Evolutionary conservation across 2,888 invertebrate genomes (phyloP).

Genomic region (Mactromeris polynyma): DNA sequence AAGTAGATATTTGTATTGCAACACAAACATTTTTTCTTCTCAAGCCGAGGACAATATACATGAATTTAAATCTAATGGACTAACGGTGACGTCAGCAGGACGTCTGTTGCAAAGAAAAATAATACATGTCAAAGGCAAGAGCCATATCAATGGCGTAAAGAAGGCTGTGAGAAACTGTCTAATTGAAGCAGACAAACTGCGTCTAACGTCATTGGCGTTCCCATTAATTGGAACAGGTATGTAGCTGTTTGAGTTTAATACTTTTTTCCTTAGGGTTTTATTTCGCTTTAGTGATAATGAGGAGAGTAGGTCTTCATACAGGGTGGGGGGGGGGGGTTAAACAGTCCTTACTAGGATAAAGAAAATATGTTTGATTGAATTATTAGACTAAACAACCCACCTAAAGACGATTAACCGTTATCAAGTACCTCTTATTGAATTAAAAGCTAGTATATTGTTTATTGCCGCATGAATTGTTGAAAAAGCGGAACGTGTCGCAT

Average conservation of each 20-base stretch:
- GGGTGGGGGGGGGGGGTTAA: no score
- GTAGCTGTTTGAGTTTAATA: not conserved
- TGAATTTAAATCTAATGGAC: slow-evolving; percentile 19
- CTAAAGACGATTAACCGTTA: no score
- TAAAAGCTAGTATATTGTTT: no score
- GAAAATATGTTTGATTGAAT: no score
- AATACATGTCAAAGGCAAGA: slow-evolving; percentile 51
- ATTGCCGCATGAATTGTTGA: no score
- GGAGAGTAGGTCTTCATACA: no score
- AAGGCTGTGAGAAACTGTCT: slow-evolving; percentile 36
- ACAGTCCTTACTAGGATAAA: no score
- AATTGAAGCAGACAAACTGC: not conserved
- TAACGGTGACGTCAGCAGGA: slow-evolving; percentile 52
- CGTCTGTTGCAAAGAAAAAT: slow-evolving; percentile 54
- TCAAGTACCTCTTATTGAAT: no score
- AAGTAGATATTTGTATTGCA: not conserved
- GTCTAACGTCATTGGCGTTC: slow-evolving; percentile 20
- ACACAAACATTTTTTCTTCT: not conserved
- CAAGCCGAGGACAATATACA: not conserved
- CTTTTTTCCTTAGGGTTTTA: no score
- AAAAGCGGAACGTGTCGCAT: no score
- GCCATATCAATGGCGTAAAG: slow-evolving; percentile 37
- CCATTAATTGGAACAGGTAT: slow-evolving; percentile 39
- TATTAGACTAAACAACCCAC: no score
- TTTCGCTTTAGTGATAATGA: no score